Evolutionary conservation across 2,113 vertebrate genomes (phyloP).

Genomic region (Calonectris borealis): DNA sequence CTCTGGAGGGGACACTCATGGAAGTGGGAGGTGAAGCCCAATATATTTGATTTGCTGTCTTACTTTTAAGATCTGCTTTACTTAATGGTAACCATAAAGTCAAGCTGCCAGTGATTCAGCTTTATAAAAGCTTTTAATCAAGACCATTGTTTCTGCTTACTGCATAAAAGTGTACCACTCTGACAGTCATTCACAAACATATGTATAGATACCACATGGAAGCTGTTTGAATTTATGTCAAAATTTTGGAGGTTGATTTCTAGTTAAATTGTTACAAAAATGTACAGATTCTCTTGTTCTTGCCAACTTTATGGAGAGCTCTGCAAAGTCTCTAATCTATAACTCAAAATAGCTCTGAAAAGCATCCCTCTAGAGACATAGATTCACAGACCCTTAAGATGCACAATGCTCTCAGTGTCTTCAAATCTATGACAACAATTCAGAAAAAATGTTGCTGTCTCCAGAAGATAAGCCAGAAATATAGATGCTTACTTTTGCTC

Average conservation of each 20-base stretch:
- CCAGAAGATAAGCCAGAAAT: not conserved
- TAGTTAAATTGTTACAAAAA: not conserved
- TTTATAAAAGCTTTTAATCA: not conserved
- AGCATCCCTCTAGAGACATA: not conserved
- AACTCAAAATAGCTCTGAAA: not conserved
- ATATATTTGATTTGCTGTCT: not conserved
- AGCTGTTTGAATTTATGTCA: not conserved
- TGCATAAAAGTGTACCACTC: not conserved
- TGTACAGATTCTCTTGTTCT: not conserved
- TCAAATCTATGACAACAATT: not conserved
- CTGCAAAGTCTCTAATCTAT: not conserved
- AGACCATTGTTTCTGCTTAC: not conserved
- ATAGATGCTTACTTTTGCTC: not conserved
- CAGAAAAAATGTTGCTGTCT: not conserved
- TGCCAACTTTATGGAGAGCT: not conserved
- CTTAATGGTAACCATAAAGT: constrained; percentile 50
- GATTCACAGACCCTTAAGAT: not conserved
- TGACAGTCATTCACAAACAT: not conserved
- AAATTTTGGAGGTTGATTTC: not conserved
- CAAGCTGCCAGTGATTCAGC: not conserved
- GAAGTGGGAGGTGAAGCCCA: not conserved
- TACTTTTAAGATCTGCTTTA: constrained; percentile 28
- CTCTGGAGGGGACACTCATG: not conserved
- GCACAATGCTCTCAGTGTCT: not conserved
- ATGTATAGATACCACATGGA: not conserved